A percentile compares a stretch with the other conserved stretches of the same genome.
phyloP scores from a whole-genome alignment of 2,797 vertebrate genomes.

The Pangasius larnaudii region DNA sequence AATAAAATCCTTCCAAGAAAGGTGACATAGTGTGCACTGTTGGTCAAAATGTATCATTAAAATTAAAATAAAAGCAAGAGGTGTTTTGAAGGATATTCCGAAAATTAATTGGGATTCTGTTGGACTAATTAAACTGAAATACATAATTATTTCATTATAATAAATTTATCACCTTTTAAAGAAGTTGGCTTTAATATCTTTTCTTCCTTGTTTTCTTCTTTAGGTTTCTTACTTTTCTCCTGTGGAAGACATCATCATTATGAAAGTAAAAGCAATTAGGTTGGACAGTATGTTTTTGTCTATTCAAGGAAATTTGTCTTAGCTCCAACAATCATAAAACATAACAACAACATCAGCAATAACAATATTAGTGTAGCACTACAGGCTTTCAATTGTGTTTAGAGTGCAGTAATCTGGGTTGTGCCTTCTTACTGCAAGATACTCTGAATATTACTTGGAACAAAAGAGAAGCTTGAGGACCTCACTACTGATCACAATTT shows the following conservation, averaged over 20 bases:
- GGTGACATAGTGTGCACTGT: too few relatives aligned
- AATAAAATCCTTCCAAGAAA: neutral
- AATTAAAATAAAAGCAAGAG: neutral
- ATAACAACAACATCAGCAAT: neutral
- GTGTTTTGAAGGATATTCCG: neutral
- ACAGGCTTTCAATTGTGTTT: neutral
- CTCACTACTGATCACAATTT: neutral
- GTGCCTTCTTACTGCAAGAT: neutral
- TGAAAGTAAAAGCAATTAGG: neutral
- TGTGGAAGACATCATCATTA: neutral
- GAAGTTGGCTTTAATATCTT: neutral
- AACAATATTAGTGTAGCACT: neutral
- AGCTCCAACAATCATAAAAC: neutral
- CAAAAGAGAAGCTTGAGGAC: neutral
- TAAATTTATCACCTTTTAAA: neutral
- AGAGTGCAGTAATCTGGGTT: neutral
- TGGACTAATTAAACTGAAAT: neutral
- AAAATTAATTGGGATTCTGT: neutral
- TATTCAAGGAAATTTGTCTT: neutral
- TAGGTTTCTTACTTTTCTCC: neutral
- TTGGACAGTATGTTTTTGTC: neutral
- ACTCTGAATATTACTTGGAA: neutral
- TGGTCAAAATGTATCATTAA: neutral
- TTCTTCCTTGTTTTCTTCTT: neutral
- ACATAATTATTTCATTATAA: neutral